Conservation (phyloP, 1,140 invertebrate genomes). For the Protaetia brevitarsis region DNA sequence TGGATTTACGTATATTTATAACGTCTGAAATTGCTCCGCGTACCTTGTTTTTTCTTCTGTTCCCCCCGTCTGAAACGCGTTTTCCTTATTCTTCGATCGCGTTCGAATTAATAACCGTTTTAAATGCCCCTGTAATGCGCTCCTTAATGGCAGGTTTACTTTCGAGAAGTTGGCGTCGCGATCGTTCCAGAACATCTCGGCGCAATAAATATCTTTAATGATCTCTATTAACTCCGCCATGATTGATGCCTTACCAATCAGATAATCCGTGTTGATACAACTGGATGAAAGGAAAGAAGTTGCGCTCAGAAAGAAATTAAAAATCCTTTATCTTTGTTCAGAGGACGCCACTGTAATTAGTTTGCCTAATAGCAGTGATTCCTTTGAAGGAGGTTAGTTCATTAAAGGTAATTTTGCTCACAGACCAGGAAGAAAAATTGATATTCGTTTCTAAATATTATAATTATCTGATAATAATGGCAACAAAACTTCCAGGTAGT, state of each 20-base stretch:
- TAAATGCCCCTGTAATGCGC: neutral
- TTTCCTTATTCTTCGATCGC: neutral
- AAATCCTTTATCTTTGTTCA: no score
- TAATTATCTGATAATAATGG: no score
- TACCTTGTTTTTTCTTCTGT: neutral
- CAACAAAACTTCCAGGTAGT: no score
- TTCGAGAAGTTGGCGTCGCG: neutral
- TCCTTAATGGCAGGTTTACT: neutral
- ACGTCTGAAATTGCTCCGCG: neutral
- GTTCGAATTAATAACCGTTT: constrained; percentile 4
- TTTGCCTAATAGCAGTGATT: no score
- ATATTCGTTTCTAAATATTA: no score
- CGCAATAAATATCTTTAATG: constrained; percentile 13
- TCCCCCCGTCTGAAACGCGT: no score
- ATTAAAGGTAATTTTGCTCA: no score
- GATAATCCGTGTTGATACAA: neutral
- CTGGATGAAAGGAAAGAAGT: neutral
- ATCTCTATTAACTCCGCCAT: neutral
- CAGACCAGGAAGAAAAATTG: no score
- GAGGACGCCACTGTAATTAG: no score
- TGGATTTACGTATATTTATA: constrained; percentile 1
- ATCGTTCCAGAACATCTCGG: neutral
- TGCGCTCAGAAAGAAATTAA: no score
- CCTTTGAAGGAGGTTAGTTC: no score
- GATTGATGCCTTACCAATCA: neutral